These are phyloP conservation scores for Dermochelys coriacea DNA, from an alignment of 2,797 vertebrate genomes.

Conservation along the genomic window DNA sequence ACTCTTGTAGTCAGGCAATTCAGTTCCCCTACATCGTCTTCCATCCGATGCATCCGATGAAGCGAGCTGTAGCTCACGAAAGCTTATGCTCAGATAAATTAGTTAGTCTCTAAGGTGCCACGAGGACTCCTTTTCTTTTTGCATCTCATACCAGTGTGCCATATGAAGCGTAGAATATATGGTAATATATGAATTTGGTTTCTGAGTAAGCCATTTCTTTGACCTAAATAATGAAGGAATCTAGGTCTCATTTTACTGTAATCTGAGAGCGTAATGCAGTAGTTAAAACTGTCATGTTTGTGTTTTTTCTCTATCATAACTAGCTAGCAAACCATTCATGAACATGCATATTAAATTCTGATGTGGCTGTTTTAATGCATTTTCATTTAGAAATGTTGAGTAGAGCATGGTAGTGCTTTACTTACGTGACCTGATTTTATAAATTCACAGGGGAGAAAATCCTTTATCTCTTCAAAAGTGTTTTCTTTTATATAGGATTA, in stretches of 20 bases:
- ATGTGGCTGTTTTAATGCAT: background rate
- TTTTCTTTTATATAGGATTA: constrained; percentile 47
- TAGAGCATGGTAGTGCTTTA: background rate
- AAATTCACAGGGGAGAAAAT: background rate
- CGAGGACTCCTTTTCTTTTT: no score
- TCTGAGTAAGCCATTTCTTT: background rate
- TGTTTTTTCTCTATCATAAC: fast-evolving
- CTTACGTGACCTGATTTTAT: background rate
- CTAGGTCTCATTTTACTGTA: background rate
- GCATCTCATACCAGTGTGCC: background rate
- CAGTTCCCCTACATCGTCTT: background rate
- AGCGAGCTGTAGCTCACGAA: no score
- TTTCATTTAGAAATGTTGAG: background rate
- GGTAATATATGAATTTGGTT: background rate
- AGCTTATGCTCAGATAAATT: no score
- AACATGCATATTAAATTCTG: background rate
- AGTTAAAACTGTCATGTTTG: background rate
- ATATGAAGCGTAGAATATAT: background rate
- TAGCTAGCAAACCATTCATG: background rate
- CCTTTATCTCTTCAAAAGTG: constrained; percentile 35
- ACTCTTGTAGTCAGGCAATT: background rate
- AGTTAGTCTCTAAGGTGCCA: no score
- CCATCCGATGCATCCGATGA: no score
- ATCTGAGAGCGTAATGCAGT: background rate
- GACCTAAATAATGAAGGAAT: background rate